Evolutionary conservation across 1,140 invertebrate species (phyloP).

Genomic region (Drosophila navojoa): DNA sequence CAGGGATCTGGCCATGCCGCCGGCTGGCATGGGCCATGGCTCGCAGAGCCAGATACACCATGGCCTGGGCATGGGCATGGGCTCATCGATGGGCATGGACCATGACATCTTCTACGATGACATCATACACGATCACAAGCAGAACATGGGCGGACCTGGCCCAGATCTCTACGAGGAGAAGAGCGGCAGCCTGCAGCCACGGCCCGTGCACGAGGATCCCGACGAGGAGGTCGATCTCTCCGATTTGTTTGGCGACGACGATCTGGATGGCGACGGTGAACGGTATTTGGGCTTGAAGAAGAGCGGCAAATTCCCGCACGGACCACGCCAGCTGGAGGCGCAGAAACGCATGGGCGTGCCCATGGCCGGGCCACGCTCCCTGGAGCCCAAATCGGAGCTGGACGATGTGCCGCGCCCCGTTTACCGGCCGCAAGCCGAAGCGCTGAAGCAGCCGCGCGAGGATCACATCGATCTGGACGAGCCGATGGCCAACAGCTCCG

Average conservation of each 20-base stretch:
- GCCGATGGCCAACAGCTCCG: slow-evolving; percentile 19
- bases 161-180: slow-evolving; percentile 69
- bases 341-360: slow-evolving; percentile 84
- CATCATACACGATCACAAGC: slow-evolving; percentile 85
- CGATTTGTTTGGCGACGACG: slow-evolving; percentile 74
- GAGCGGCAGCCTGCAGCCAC: slow-evolving; percentile 67
- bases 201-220: slow-evolving; percentile 78
- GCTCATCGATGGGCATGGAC: slow-evolving; percentile 48
- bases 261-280: slow-evolving; percentile 73
- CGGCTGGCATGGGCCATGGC: slow-evolving; percentile 30
- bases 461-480: slow-evolving; percentile 80
- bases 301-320: slow-evolving; percentile 91
- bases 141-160: slow-evolving; percentile 57
- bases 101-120: slow-evolving; percentile 87
- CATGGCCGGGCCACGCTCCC: slow-evolving; percentile 86
- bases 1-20: slow-evolving; percentile 53
- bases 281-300: slow-evolving; percentile 80
- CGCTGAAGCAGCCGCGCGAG: slow-evolving; percentile 59
- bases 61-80: slow-evolving; percentile 26
- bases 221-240: slow-evolving; percentile 76
- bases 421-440: slow-evolving; percentile 73
- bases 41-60: slow-evolving; percentile 29
- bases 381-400: slow-evolving; percentile 69
- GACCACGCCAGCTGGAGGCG: slow-evolving; percentile 89
- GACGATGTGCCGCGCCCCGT: slow-evolving; percentile 65